A percentile compares a stretch with the other conserved stretches of the same genome.
Evolutionary conservation across 2,797 vertebrate species (phyloP).

Genomic region (Geotrypetes seraphini): DNA sequence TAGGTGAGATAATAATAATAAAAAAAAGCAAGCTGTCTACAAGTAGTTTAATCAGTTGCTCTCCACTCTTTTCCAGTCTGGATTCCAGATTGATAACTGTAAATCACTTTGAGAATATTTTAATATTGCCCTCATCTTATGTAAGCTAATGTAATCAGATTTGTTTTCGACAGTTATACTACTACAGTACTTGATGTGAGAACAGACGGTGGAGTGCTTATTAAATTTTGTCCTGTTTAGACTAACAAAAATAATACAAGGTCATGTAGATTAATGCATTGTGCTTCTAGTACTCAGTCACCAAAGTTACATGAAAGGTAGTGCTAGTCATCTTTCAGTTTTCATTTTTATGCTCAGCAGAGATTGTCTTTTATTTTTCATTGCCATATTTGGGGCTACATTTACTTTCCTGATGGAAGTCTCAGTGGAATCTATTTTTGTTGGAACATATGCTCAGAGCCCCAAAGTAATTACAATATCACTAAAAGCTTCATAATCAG

Average conservation of each 20-base stretch:
- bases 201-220: conserved; percentile 3
- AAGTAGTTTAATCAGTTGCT: too few relatives aligned
- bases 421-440: conserved; percentile 35
- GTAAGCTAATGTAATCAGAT: neutral
- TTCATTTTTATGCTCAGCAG: conserved; percentile 4
- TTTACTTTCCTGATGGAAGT: conserved; percentile 23
- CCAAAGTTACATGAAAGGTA: too few relatives aligned
- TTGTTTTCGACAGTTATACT: neutral
- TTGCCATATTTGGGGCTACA: neutral
- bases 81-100: neutral
- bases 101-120: neutral
- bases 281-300: too few relatives aligned
- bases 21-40: too few relatives aligned
- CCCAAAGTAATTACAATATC: conserved; percentile 56
- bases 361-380: too few relatives aligned
- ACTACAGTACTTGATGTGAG: neutral
- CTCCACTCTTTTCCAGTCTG: too few relatives aligned
- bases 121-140: neutral
- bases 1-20: too few relatives aligned
- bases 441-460: conserved; percentile 51
- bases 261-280: neutral
- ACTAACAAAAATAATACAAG: neutral
- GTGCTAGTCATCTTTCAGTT: conserved; percentile 13
- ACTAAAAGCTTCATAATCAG: conserved; percentile 63
- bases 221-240: neutral